phyloP scores from a whole-genome alignment of 2,888 invertebrate genomes.

The Crematogaster levior region DNA sequence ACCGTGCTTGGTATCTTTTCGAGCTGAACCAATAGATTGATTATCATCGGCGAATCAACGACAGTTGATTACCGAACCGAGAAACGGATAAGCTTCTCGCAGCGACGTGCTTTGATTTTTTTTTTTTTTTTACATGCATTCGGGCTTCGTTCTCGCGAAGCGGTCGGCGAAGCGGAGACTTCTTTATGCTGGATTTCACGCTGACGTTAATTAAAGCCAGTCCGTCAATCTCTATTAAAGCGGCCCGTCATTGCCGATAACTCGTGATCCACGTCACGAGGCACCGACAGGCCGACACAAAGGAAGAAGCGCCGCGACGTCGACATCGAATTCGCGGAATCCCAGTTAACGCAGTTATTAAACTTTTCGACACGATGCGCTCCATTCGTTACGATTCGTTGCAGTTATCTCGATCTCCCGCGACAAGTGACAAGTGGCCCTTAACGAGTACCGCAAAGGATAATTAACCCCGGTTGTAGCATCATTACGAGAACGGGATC shows the following conservation, averaged over 20 bases:
- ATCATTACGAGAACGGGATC: not conserved
- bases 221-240: conserved; percentile 40
- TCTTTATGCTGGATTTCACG: conserved; percentile 5
- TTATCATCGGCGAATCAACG: not conserved
- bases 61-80: not conserved
- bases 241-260: conserved; percentile 19
- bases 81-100: conserved; percentile 9
- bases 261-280: conserved; percentile 4
- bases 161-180: not conserved
- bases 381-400: conserved; percentile 66
- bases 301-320: conserved; percentile 39
- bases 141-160: conserved; percentile 21
- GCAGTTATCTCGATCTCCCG: conserved; percentile 15
- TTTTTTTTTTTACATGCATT: not conserved
- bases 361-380: conserved; percentile 67
- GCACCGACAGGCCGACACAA: not conserved
- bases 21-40: conserved; percentile 5
- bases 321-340: conserved; percentile 64
- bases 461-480: conserved; percentile 19
- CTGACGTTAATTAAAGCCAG: conserved; percentile 40
- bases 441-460: conserved; percentile 25
- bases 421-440: conserved; percentile 15
- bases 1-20: not conserved
- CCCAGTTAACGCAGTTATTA: conserved; percentile 70
- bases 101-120: conserved; percentile 15